phyloP scores from a whole-genome alignment of 2,888 invertebrate genomes.

The Charanyca ferruginea region DNA sequence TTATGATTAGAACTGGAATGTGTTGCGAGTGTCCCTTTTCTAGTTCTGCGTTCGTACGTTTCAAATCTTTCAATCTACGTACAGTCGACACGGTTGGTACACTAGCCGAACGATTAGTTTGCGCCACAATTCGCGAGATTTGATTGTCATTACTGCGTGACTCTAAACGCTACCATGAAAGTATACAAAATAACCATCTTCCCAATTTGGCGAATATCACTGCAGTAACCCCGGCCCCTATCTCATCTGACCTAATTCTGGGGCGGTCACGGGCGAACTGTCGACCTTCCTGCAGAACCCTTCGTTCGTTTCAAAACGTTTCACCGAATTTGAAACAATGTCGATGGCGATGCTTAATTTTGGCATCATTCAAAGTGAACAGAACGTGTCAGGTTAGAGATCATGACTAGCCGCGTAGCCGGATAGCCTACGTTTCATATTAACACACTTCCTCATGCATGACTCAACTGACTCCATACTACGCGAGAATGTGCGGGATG shows the following conservation, averaged over 20 bases:
- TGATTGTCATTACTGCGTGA: not conserved
- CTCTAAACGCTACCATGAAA: slow-evolving; percentile 7
- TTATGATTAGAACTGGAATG: no score
- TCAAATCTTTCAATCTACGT: not conserved
- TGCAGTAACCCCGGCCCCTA: slow-evolving; percentile 35
- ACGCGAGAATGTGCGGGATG: slow-evolving; percentile 18
- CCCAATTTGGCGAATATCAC: slow-evolving; percentile 7
- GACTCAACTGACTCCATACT: slow-evolving; percentile 38
- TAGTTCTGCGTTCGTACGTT: not conserved
- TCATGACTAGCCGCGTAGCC: slow-evolving; percentile 18
- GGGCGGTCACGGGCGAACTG: slow-evolving; percentile 44
- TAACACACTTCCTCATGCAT: slow-evolving; percentile 46
- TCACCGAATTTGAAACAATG: slow-evolving; percentile 25
- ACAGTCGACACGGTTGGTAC: not conserved
- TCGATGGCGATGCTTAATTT: slow-evolving; percentile 12
- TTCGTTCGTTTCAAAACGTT: slow-evolving; percentile 17
- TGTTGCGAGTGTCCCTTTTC: not conserved
- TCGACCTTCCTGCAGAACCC: slow-evolving; percentile 35
- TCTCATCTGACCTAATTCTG: slow-evolving; percentile 49
- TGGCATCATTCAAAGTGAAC: slow-evolving; percentile 6
- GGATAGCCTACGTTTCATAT: slow-evolving; percentile 43
- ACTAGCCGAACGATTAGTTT: not conserved
- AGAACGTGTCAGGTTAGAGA: slow-evolving; percentile 37
- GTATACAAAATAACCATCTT: slow-evolving; percentile 3
- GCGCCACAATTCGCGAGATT: not conserved